Evolutionary conservation across 2,113 vertebrate genomes (phyloP).

Genomic region (Xiphophorus hellerii): DNA sequence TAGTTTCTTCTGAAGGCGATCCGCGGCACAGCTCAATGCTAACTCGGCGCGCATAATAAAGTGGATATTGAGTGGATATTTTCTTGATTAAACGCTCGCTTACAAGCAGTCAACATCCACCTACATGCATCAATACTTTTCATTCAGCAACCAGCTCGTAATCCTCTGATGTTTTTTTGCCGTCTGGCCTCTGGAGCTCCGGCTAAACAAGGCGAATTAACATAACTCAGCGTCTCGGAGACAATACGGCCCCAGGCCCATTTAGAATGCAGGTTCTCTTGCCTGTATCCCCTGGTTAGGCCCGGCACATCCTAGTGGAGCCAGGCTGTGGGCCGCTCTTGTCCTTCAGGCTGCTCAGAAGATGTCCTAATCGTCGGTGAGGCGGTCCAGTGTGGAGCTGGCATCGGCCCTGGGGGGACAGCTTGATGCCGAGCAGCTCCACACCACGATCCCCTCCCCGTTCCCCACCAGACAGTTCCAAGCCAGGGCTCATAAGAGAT

Average conservation of each 20-base stretch:
- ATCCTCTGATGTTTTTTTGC: slow-evolving; percentile 30
- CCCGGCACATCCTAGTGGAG: slow-evolving; percentile 40
- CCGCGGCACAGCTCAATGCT: neutral
- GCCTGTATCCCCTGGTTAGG: slow-evolving; percentile 24
- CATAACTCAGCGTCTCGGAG: slow-evolving; percentile 44
- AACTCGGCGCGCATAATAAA: neutral
- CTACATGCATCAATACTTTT: slow-evolving; percentile 33
- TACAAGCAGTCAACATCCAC: slow-evolving; percentile 39
- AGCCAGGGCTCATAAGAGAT: slow-evolving; percentile 53
- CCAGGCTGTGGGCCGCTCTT: slow-evolving; percentile 46
- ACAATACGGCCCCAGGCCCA: slow-evolving; percentile 35
- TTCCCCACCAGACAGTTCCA: slow-evolving; percentile 34
- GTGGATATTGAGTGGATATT: slow-evolving; percentile 27
- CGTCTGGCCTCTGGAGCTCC: slow-evolving; percentile 33
- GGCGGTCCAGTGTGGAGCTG: slow-evolving; percentile 51
- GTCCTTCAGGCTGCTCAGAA: slow-evolving; percentile 59
- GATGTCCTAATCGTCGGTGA: slow-evolving; percentile 63
- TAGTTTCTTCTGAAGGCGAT: slow-evolving; percentile 9
- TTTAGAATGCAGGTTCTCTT: slow-evolving; percentile 32
- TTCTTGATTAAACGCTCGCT: slow-evolving; percentile 26
- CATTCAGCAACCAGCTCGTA: slow-evolving; percentile 38
- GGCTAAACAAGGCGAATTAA: slow-evolving; percentile 17
- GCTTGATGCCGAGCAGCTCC: slow-evolving; percentile 39
- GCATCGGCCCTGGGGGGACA: slow-evolving; percentile 35
- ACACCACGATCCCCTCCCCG: slow-evolving; percentile 1